Percentiles rank a stretch among this genome's conserved stretches.
Conservation (phyloP, 2,113 vertebrate genomes). For the Petaurus breviceps region DNA sequence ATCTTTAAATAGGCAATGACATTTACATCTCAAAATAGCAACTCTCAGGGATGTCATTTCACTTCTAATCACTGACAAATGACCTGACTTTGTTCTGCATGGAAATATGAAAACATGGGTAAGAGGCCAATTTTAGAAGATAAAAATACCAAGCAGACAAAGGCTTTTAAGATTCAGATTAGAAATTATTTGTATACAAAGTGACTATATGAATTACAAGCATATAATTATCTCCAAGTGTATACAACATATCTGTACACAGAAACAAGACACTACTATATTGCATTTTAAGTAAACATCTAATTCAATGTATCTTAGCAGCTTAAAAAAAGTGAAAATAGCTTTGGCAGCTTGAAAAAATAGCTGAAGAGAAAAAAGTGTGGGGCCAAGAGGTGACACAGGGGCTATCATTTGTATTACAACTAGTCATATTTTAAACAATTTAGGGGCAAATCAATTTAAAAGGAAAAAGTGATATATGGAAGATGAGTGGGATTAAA, state of each 20-base stretch:
- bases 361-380: constrained; percentile 1
- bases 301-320: constrained; percentile 25
- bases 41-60: neutral
- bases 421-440: neutral
- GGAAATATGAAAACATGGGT: constrained; percentile 11
- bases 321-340: neutral
- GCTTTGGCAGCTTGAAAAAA: constrained; percentile 15
- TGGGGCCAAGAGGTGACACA: neutral
- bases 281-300: neutral
- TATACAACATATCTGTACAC: neutral
- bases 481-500: neutral
- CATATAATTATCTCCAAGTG: neutral
- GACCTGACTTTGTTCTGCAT: neutral
- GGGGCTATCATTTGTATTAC: neutral
- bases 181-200: neutral
- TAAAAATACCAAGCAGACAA: constrained; percentile 12
- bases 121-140: neutral
- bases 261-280: constrained; percentile 23
- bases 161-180: neutral
- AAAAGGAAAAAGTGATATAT: constrained; percentile 30
- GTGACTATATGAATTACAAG: neutral
- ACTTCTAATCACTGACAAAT: constrained; percentile 22
- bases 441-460: neutral
- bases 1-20: constrained; percentile 1
- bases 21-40: neutral